Evolutionary conservation across 2,888 invertebrate species (phyloP), one percentile per base, ranked within the genome.

Genomic region (Drosophila siamana): DNA sequence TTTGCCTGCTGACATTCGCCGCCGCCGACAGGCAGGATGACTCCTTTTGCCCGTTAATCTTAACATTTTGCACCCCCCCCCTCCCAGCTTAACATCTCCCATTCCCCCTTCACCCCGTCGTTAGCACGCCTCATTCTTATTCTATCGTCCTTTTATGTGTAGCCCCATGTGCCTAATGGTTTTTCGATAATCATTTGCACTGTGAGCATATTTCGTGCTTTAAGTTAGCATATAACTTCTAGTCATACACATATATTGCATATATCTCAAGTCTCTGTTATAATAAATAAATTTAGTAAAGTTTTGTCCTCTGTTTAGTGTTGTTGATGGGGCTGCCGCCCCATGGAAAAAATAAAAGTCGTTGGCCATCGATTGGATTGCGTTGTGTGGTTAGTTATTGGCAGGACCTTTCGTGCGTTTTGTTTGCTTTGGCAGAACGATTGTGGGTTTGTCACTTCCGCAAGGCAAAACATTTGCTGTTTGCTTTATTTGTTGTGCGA

Each of bases 101-200:
- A n/a, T n/a, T n/a, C 19, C 19, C 2, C 19, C 19, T 19, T 19
- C 19, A 2, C 19, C 19, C n/a, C n/a, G n/a, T n/a, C n/a, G n/a
- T n/a, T 19, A 19, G 2, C 2, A 1, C 19, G 13, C 9, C 8
- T 15, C 9, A 19, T 16, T 5, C n/a, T 11, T 7, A 38, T 68
- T 70, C 80, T 77, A 84, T 77, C 74, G 74, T 54, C 44, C 15
- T 52, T 67, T 59, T 38, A 68, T 66, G 67, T 47, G 68, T 51
- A 46, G 11, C 44, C 44, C 55, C 52, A 15, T 33, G 59, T 40
- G 62, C 61, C 55, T 70, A 87, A 82, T 82, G 86, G 48, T 51
- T 70, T 78, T 85, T 87, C 75, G 79, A 82, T 82, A 80, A 65
- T 84, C 78, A 71, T 78, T 41, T 70, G 47, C 43, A 44, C 36